Evolutionary conservation across 1,140 invertebrate genomes (phyloP).

Genomic region (Chelonus insularis): DNA sequence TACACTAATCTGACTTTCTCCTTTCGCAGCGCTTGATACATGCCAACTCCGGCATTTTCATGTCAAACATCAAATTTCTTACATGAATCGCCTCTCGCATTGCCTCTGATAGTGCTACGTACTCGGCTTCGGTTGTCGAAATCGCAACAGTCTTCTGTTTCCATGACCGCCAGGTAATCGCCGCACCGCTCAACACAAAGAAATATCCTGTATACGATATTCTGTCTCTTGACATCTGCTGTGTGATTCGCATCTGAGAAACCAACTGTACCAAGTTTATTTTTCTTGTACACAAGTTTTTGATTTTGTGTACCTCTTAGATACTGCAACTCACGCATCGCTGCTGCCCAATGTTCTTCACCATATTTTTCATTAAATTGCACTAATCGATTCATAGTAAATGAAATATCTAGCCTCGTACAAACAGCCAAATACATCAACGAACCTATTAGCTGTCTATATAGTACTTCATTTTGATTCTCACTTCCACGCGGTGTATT

Average conservation of each 20-base stretch:
- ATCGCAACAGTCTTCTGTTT: neutral
- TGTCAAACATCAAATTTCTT: neutral
- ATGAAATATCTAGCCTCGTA: no score
- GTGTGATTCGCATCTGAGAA: no score
- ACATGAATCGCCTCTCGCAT: neutral
- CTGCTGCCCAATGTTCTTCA: no score
- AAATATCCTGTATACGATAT: slow-evolving; percentile 30
- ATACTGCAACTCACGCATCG: no score
- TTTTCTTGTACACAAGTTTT: slow-evolving; percentile 33
- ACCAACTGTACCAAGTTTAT: slow-evolving; percentile 22
- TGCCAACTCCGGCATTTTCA: neutral
- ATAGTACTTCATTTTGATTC: slow-evolving; percentile 18
- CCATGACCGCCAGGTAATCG: neutral
- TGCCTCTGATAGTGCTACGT: neutral
- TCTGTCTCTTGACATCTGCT: slow-evolving; percentile 35
- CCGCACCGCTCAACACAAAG: neutral
- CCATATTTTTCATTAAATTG: no score
- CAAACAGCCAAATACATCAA: no score
- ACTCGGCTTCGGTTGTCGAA: slow-evolving; percentile 3
- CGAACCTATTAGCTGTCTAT: slow-evolving; percentile 42
- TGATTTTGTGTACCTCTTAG: slow-evolving; percentile 41
- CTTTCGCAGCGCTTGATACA: neutral
- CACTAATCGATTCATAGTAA: no score
- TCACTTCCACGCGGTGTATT: slow-evolving; percentile 33
- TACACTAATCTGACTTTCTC: neutral